These are phyloP conservation scores for Gadus macrocephalus DNA, from an alignment of 2,113 vertebrate species.

Conservation along the genomic window DNA sequence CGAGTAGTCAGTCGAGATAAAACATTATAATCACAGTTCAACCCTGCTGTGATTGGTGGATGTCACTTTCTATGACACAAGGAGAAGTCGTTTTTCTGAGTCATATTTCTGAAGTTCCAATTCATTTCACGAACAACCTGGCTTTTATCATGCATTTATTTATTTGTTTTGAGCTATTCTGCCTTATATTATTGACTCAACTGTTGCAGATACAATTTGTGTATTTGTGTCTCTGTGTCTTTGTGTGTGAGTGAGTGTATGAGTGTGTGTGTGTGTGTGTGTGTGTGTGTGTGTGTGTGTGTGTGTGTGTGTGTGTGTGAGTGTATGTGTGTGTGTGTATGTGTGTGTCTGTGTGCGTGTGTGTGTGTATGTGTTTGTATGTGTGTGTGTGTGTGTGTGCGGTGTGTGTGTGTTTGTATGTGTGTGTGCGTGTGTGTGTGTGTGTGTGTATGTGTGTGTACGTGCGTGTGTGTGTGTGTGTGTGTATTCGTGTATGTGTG, in stretches of 20 bases:
- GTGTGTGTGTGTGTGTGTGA: constrained; percentile 1
- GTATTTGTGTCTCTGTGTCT: background rate
- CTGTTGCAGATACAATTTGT: too few species aligned
- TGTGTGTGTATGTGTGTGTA: constrained; percentile 3
- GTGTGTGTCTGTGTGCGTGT: constrained; percentile 1
- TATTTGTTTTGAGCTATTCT: too few species aligned
- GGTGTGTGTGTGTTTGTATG: constrained; percentile 13
- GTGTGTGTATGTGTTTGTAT: constrained; percentile 2
- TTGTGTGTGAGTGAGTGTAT: background rate
- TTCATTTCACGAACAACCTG: too few species aligned
- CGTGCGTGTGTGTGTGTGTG: constrained; percentile 2
- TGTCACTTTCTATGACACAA: too few species aligned
- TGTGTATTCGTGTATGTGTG: background rate
- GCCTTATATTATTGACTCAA: too few species aligned
- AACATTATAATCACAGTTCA: too few species aligned
- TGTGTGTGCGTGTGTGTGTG: constrained; percentile 17
- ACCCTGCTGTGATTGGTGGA: too few species aligned
- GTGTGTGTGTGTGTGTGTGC: constrained; percentile 8
- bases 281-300: constrained; percentile 4
- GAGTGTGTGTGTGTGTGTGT: constrained; percentile 10
- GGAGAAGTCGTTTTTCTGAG: too few species aligned
- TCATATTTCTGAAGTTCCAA: too few species aligned
- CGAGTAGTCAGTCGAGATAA: too few species aligned
- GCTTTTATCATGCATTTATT: too few species aligned
- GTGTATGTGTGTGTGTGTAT: background rate